Evolutionary conservation across 2,888 invertebrate species (phyloP).

Genomic region (Cistogaster globosa): DNA sequence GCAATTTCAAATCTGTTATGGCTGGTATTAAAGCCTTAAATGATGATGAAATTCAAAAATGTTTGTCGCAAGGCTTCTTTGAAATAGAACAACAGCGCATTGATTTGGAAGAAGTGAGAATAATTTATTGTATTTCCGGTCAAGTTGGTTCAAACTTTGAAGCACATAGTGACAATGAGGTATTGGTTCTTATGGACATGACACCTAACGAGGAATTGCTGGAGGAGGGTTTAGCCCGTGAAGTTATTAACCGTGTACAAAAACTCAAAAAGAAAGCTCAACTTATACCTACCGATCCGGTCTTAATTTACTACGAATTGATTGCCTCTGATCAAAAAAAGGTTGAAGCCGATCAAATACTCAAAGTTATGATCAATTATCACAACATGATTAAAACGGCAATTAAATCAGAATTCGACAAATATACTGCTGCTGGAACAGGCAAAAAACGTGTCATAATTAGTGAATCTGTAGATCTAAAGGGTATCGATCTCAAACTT

Average conservation of each 20-base stretch:
- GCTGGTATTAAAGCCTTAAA: conserved; percentile 90
- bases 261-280: conserved; percentile 97
- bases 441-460: conserved; percentile 77
- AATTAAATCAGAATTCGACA: conserved; percentile 90
- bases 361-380: conserved; percentile 88
- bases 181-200: conserved; percentile 94
- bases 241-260: conserved; percentile 97
- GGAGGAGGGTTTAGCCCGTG: conserved; percentile 97
- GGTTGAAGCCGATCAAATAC: conserved; percentile 83
- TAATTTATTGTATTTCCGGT: conserved; percentile 85
- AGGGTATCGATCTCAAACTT: conserved; percentile 88
- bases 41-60: conserved; percentile 90
- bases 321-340: conserved; percentile 80
- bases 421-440: conserved; percentile 72
- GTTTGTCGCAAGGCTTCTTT: conserved; percentile 88
- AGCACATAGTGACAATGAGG: conserved; percentile 94
- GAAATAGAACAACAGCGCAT: conserved; percentile 90
- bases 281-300: conserved; percentile 95
- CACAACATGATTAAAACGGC: conserved; percentile 90
- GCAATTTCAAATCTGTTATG: conserved; percentile 94
- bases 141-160: conserved; percentile 88
- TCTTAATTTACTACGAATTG: conserved; percentile 88
- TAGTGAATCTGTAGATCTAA: conserved; percentile 84
- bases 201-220: conserved; percentile 94
- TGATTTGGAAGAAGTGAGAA: conserved; percentile 90